These are phyloP conservation scores for Malurus leucopterus DNA, from an alignment of 2,797 vertebrate genomes.

Conservation along the genomic window DNA sequence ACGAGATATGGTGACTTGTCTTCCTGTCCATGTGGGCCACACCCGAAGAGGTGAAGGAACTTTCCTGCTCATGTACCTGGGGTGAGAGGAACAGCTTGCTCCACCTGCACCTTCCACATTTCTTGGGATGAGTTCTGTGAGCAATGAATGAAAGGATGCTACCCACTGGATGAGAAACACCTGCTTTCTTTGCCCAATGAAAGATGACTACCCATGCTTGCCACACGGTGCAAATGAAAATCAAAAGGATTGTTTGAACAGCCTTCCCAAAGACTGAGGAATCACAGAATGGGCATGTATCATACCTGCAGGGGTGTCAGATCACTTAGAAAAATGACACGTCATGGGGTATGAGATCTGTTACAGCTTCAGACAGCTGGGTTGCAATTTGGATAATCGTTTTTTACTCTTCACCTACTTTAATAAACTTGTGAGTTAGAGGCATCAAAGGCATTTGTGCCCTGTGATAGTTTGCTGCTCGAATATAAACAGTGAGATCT, in stretches of 20 bases:
- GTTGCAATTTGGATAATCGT: not conserved
- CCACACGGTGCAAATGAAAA: not conserved
- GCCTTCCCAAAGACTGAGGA: not conserved
- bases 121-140: not conserved
- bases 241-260: not conserved
- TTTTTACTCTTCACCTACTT: not conserved
- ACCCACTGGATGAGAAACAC: not conserved
- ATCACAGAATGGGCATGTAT: not conserved
- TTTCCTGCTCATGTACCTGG: fast-evolving
- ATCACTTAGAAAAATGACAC: not conserved
- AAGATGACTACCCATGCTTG: not conserved
- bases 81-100: not conserved
- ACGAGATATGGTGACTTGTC: not conserved
- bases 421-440: not conserved
- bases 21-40: not conserved
- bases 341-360: not conserved
- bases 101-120: not conserved
- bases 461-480: not conserved
- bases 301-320: not conserved
- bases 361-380: not conserved
- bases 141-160: not conserved
- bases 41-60: not conserved
- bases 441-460: not conserved
- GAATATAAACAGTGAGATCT: not conserved
- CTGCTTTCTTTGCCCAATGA: not conserved